Percentiles rank a stretch among this genome's conserved stretches.
Evolutionary conservation across 2,888 invertebrate genomes (phyloP).

Genomic region (Fragum whitleyi): DNA sequence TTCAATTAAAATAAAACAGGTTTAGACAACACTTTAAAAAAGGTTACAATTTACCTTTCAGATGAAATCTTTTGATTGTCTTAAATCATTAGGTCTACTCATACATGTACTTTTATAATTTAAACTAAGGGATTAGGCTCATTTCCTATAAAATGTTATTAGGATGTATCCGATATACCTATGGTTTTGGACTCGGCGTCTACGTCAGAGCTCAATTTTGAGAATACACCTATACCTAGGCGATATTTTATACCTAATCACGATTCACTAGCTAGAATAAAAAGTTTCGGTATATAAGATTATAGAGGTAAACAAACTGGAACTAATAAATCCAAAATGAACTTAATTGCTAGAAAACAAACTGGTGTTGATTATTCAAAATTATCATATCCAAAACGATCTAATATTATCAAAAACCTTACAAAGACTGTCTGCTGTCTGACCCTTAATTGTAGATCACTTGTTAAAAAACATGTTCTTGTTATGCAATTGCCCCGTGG

Average conservation of each 20-base stretch:
- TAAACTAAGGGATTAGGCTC: too few relatives aligned
- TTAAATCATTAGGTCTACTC: too few relatives aligned
- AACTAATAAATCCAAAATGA: not conserved
- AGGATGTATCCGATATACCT: too few relatives aligned
- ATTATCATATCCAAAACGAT: constrained; percentile 12
- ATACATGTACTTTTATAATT: too few relatives aligned
- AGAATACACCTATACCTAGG: too few relatives aligned
- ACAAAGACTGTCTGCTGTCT: not conserved
- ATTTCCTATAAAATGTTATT: too few relatives aligned
- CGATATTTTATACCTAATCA: constrained; percentile 18
- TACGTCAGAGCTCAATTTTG: too few relatives aligned
- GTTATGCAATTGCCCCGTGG: constrained; percentile 28
- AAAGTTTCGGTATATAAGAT: constrained; percentile 21
- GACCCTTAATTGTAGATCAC: constrained; percentile 26
- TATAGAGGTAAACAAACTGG: constrained; percentile 18
- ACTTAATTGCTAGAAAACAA: not conserved
- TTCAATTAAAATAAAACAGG: too few relatives aligned
- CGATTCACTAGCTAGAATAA: constrained; percentile 22
- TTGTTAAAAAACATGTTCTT: constrained; percentile 27
- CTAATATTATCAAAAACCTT: constrained; percentile 2
- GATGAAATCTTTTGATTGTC: too few relatives aligned
- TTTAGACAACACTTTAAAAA: too few relatives aligned
- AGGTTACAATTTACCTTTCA: too few relatives aligned
- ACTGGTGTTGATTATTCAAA: constrained; percentile 17
- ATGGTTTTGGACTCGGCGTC: too few relatives aligned